phyloP scores from a whole-genome alignment of 92 coral and sea anemone genomes.

The Zoanthus sociatus region DNA sequence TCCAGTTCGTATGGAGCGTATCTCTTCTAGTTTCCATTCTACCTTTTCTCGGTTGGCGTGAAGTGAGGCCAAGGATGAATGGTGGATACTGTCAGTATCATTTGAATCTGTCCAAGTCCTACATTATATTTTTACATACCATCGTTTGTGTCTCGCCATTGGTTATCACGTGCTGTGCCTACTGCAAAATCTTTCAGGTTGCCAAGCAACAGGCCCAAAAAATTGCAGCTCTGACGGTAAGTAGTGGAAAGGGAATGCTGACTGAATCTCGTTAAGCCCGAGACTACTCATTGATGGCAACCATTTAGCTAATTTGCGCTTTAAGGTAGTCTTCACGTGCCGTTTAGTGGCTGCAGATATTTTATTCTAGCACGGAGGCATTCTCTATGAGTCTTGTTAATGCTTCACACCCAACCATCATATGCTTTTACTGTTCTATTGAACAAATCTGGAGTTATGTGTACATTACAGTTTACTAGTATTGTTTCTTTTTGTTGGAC shows the following conservation, averaged over 20 bases:
- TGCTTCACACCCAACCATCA: too few relatives aligned
- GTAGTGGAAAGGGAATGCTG: background rate
- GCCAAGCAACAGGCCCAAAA: conserved; percentile 82
- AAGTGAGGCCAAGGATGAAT: conserved; percentile 58
- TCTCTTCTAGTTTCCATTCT: conserved; percentile 71
- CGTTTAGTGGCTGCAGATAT: too few relatives aligned
- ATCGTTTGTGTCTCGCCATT: conserved; percentile 79
- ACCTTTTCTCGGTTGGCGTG: conserved; percentile 89
- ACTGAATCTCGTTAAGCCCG: background rate
- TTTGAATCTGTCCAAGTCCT: conserved; percentile 76
- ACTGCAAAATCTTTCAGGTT: conserved; percentile 81
- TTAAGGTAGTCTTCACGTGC: too few relatives aligned
- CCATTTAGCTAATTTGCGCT: too few relatives aligned
- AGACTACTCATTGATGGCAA: too few relatives aligned
- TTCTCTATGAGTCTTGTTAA: too few relatives aligned
- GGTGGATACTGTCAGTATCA: conserved; percentile 92
- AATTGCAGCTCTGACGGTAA: conserved; percentile 76
- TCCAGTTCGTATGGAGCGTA: conserved; percentile 71
- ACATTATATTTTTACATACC: conserved; percentile 75
- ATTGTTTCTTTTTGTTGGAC: background rate
- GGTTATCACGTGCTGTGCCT: conserved; percentile 78
- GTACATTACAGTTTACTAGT: background rate
- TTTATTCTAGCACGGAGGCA: too few relatives aligned
- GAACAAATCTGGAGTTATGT: too few relatives aligned
- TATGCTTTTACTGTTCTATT: too few relatives aligned